Evolutionary conservation across 2,113 vertebrate species (phyloP), one percentile per base, ranked within the genome.

Genomic region (Ia io): DNA sequence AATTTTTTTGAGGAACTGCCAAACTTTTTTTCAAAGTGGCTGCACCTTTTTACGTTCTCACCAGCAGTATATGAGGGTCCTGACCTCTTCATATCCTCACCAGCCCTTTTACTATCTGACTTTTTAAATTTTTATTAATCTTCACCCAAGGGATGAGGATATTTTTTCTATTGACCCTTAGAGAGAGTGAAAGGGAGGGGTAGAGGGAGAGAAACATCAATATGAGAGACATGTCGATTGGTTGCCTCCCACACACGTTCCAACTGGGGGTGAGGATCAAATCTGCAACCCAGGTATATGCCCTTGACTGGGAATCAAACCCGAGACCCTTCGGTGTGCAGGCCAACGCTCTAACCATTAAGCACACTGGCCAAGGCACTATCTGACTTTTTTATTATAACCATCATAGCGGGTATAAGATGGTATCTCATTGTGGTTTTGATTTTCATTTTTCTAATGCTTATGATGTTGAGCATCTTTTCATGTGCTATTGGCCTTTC

Each of bases 21-120:
- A n/a, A 18, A 32, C 22, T 12, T 96, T 85, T 96, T 85, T 93
- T 77, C 37, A 49, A 44, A 89, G 42, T 69, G 47, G 20, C 28
- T 42, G 20, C 3, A 37, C 30, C 13, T 53, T 90, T 89, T 90
- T 79, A 59, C 28, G 12, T 44, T 30, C 23, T 56, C 30, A 56
- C 30, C n/a, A 44, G 85, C 42, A 84, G 71, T 37, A 3, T n/a
- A 4, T 16, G 13, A 82, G 47, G 28, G 20, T 78, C 84, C 78
- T 86, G 51, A 61, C 56, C 69, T 92, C 63, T 93, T 63, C n/a
- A 67, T 32, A 30, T 80, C 14, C 67, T 78, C 30, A 23, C 37
- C 47, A 65, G 8, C 20, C 4, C 32, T 69, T 69, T 44, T 56
- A 11, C 47, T 80, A 35, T 42, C 63, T 88, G 67, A 71, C 51